Evolutionary conservation across 2,113 vertebrate genomes (phyloP), one percentile per base, ranked within the genome.

Genomic region (Austrofundulus limnaeus): DNA sequence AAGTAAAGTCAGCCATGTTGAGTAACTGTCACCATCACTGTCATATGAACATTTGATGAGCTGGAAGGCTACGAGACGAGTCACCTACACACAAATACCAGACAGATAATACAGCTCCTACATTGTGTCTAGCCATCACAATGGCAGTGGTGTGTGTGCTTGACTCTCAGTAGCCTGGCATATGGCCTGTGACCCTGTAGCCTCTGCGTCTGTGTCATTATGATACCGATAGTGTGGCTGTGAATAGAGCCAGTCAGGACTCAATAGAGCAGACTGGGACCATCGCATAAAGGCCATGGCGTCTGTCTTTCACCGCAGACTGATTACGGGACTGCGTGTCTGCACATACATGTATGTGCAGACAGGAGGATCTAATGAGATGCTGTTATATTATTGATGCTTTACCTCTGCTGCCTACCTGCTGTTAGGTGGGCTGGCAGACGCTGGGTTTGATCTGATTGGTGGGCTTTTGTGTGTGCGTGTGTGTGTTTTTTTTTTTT

Each of bases 381-480:
- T 66, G 14, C 57, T 54, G 54, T 67, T 94, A 72, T 88, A 92
- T 94, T 93, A 93, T 94, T 95, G 82, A 94, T 91, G 87, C 70
- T 68, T 68, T 61, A 80, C 84, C 85, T 77, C 48, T 80, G 79
- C 80, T 88, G 62, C 78, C 74, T 82, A 80, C 89, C 90, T 92
- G 91, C 52, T 92, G 93, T 91, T 85, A 70, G 83, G 79, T 80
- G n/a, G 77, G 47, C 60, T 73, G 80, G 75, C 85, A 34, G 51
- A 45, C 12, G 52, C 45, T 41, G 6, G 47, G 42, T 50, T 7
- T 45, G 20, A 37, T 65, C 43, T 41, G 38, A 20, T 28, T n/a
- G 47, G 61, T 56, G 61, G 66, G 54, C 34, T 56, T 69, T 1
- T 34, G 31, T 34, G n/a, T n/a, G n/a, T n/a, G n/a, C n/a, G n/a